Evolutionary conservation across 92 coral and sea anemone genomes (phyloP).

Genomic region (Palythoa heliodiscus): DNA sequence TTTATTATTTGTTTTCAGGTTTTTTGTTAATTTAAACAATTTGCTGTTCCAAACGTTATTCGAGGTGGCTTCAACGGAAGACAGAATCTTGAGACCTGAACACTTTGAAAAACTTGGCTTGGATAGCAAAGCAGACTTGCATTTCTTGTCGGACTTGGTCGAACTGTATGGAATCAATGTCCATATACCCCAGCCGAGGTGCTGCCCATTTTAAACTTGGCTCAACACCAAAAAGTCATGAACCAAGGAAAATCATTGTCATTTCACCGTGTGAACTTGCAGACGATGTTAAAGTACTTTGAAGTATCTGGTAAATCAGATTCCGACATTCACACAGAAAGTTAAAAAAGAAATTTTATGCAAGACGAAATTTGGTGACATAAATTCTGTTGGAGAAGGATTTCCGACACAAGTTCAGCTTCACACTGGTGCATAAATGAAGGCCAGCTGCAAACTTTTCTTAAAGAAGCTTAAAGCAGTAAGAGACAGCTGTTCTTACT

Average conservation of each 20-base stretch:
- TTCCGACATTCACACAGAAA: background rate
- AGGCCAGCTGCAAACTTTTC: no score
- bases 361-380: no score
- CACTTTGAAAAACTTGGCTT: conserved; percentile 78
- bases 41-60: conserved; percentile 85
- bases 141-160: conserved; percentile 78
- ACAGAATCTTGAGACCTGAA: conserved; percentile 83
- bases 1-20: conserved; percentile 52
- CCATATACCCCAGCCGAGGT: conserved; percentile 83
- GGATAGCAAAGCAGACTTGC: conserved; percentile 88
- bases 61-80: conserved; percentile 93
- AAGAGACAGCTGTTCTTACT: no score
- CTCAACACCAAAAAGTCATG: background rate
- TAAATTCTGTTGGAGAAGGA: no score
- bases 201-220: conserved; percentile 76
- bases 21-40: conserved; percentile 93
- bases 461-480: no score
- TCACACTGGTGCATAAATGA: no score
- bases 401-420: no score
- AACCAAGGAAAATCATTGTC: background rate
- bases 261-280: background rate
- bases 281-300: background rate
- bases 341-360: no score
- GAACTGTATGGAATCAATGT: conserved; percentile 92
- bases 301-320: background rate